phyloP scores from a whole-genome alignment of 2,888 invertebrate species.

The Troglohyphantes excavatus region DNA sequence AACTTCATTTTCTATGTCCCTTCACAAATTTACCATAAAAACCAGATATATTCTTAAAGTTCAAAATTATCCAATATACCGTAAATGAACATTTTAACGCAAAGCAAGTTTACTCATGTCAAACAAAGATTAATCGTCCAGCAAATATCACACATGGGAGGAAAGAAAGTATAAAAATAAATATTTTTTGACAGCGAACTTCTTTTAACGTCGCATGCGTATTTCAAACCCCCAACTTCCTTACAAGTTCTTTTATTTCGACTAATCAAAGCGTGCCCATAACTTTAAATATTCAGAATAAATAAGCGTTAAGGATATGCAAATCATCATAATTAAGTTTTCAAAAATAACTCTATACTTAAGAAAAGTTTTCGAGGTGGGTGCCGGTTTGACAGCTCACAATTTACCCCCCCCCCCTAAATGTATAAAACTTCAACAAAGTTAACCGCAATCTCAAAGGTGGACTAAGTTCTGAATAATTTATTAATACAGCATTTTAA shows the following conservation, averaged over 20 bases:
- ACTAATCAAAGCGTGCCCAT: neutral
- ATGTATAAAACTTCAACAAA: slow-evolving; percentile 38
- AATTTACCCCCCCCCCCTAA: neutral
- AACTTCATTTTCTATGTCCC: too few species aligned
- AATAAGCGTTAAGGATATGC: neutral
- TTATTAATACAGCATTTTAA: slow-evolving; percentile 58
- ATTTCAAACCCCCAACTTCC: neutral
- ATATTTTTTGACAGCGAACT: neutral
- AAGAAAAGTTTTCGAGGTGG: slow-evolving; percentile 1
- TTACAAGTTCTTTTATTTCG: neutral
- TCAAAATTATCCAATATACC: too few species aligned
- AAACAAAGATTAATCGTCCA: too few species aligned
- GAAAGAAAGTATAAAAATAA: neutral
- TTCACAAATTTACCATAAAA: too few species aligned
- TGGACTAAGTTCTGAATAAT: slow-evolving; percentile 41
- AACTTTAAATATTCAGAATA: neutral
- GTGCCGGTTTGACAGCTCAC: slow-evolving; percentile 12
- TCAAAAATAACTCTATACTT: neutral
- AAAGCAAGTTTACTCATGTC: too few species aligned
- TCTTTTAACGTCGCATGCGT: neutral
- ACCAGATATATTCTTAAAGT: too few species aligned
- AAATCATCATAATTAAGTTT: slow-evolving; percentile 16
- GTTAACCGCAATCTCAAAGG: slow-evolving; percentile 18
- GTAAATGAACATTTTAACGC: too few species aligned
- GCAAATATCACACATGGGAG: too few species aligned